Percentiles rank a stretch among this genome's conserved stretches.
Conservation (phyloP, 1,140 invertebrate genomes). For the Sinella curviseta region DNA sequence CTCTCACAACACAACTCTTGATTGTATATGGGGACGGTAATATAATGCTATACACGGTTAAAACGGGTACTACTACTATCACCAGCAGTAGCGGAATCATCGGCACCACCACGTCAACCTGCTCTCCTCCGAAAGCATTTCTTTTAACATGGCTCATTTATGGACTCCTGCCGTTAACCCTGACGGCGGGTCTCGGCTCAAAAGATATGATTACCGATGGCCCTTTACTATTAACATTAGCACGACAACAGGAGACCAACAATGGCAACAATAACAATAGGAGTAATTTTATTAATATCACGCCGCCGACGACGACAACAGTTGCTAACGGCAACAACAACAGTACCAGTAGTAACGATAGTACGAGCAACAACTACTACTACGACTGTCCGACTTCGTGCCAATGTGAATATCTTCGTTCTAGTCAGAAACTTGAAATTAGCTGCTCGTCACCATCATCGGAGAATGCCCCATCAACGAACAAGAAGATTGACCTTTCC, state of each 20-base stretch:
- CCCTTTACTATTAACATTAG: no score
- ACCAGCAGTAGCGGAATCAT: no score
- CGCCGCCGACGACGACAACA: neutral
- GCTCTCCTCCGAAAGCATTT: neutral
- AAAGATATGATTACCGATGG: neutral
- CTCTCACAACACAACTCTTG: neutral
- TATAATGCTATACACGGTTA: slow-evolving; percentile 17
- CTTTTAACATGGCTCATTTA: slow-evolving; percentile 8
- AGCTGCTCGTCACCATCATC: neutral
- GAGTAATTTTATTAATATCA: neutral
- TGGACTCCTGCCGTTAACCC: slow-evolving; percentile 1
- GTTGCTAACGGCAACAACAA: neutral
- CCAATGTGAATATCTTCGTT: slow-evolving; percentile 15
- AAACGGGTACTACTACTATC: neutral
- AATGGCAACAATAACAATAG: neutral
- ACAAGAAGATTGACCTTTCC: neutral
- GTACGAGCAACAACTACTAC: neutral
- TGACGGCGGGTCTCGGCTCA: slow-evolving; percentile 3
- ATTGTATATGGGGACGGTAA: slow-evolving; percentile 27
- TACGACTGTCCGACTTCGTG: slow-evolving; percentile 19
- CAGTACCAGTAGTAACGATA: neutral
- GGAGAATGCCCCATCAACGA: neutral
- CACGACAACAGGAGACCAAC: neutral
- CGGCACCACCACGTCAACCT: no score
- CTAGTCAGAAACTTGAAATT: slow-evolving; percentile 18